These are phyloP conservation scores for mouse (Mus musculus) DNA, from an alignment of 2,113 vertebrate species.

Conservation along the genomic window DNA sequence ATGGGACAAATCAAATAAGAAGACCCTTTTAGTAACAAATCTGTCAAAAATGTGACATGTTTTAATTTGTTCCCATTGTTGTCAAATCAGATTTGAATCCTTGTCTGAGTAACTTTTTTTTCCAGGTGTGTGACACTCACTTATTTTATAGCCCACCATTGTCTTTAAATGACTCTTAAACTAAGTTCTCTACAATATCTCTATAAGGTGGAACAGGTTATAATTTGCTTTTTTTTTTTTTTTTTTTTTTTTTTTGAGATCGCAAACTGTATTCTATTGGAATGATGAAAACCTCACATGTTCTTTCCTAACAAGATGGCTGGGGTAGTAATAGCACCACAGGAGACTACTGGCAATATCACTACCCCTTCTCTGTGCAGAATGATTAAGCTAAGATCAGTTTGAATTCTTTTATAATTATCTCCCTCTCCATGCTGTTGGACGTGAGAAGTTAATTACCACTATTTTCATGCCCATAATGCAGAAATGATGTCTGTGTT, in stretches of 20 bases:
- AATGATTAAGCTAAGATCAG: conserved; percentile 77
- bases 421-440: conserved; percentile 74
- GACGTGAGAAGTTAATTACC: conserved; percentile 82
- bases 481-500: conserved; percentile 73
- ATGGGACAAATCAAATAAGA: conserved; percentile 59
- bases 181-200: neutral
- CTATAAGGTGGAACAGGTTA: neutral
- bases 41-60: conserved; percentile 33
- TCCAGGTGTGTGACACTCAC: neutral
- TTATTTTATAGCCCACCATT: neutral
- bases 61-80: conserved; percentile 68
- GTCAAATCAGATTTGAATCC: conserved; percentile 53
- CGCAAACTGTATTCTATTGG: conserved; percentile 9
- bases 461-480: conserved; percentile 75
- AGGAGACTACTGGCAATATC: conserved; percentile 68
- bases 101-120: conserved; percentile 20
- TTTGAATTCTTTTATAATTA: conserved; percentile 82
- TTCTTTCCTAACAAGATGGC: conserved; percentile 52
- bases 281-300: conserved; percentile 29
- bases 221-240: neutral
- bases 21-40: neutral
- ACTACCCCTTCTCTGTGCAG: conserved; percentile 49
- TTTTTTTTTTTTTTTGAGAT: neutral
- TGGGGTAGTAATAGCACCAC: conserved; percentile 65
- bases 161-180: neutral